Evolutionary conservation across 2,888 invertebrate species (phyloP).

Genomic region (Pasiphila rectangulata): DNA sequence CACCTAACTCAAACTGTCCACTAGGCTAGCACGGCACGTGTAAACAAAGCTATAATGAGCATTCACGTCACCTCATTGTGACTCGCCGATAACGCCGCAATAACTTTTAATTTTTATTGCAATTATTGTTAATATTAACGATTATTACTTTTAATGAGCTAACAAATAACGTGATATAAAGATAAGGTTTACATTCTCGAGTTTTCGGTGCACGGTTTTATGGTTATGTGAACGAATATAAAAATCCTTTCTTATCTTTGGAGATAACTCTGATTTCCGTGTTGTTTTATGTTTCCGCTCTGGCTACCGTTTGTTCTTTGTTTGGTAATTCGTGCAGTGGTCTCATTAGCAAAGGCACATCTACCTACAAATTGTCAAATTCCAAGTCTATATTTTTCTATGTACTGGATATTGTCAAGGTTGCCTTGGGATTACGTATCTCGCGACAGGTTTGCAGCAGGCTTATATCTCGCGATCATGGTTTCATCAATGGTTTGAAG

Average conservation of each 20-base stretch:
- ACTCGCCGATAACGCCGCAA: conserved; percentile 60
- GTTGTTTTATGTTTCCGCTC: conserved; percentile 13
- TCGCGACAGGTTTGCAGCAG: too few species aligned
- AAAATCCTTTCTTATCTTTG: conserved; percentile 13
- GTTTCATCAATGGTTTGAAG: too few species aligned
- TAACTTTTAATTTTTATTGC: conserved; percentile 76
- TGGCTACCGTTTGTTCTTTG: not conserved
- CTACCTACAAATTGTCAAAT: too few species aligned
- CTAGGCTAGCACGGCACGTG: too few species aligned
- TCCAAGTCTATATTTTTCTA: too few species aligned
- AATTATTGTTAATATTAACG: conserved; percentile 65
- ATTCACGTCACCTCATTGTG: conserved; percentile 29
- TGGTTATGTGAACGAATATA: conserved; percentile 6
- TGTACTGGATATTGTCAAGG: too few species aligned
- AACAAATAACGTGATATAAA: not conserved
- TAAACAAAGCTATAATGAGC: too few species aligned
- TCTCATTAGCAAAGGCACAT: too few species aligned
- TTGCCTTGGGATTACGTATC: too few species aligned
- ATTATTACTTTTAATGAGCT: conserved; percentile 40
- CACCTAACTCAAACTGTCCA: too few species aligned
- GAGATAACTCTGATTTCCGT: conserved; percentile 2
- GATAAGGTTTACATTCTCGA: conserved; percentile 1
- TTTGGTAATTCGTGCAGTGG: too few species aligned
- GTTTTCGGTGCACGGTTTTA: conserved; percentile 11
- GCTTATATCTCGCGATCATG: too few species aligned